A percentile compares a stretch with the other conserved stretches of the same genome.
phyloP scores from a whole-genome alignment of 2,797 vertebrate species.

The Myotis findleyi region DNA sequence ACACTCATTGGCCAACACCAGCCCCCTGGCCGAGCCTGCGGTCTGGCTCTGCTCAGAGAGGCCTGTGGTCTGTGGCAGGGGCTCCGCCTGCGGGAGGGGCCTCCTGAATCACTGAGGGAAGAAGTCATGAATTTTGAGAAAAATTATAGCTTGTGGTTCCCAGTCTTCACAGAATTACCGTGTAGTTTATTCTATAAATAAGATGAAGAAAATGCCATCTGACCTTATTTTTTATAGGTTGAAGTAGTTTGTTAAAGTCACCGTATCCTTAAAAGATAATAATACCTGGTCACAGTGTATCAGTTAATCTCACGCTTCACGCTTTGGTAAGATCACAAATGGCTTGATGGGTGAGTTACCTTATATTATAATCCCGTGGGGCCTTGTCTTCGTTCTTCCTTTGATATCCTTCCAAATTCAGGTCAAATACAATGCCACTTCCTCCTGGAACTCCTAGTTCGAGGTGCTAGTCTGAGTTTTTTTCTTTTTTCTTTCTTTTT shows the following conservation, averaged over 20 bases:
- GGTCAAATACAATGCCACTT: not conserved
- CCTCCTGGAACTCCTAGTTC: not conserved
- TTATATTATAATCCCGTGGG: not conserved
- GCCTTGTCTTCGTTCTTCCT: not conserved
- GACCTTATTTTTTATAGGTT: conserved; percentile 37
- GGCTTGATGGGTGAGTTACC: not conserved
- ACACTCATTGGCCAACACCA: not conserved
- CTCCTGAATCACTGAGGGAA: conserved; percentile 6
- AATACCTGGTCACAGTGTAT: not conserved
- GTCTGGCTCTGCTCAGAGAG: not conserved
- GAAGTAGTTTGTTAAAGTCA: conserved; percentile 35
- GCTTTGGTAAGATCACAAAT: not conserved
- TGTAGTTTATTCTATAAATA: conserved; percentile 67
- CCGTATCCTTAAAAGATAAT: not conserved
- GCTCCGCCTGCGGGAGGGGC: not conserved
- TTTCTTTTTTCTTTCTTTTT: not conserved
- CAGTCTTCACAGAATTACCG: conserved; percentile 1
- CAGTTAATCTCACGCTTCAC: not conserved
- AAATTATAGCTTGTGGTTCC: conserved; percentile 28
- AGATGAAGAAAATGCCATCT: conserved; percentile 15
- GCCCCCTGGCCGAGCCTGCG: not conserved
- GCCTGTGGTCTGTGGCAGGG: not conserved
- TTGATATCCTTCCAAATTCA: not conserved
- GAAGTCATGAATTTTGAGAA: not conserved
- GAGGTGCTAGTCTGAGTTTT: not conserved